Conservation (phyloP, 2,797 vertebrate species). For the Aldrovandia affinis region DNA sequence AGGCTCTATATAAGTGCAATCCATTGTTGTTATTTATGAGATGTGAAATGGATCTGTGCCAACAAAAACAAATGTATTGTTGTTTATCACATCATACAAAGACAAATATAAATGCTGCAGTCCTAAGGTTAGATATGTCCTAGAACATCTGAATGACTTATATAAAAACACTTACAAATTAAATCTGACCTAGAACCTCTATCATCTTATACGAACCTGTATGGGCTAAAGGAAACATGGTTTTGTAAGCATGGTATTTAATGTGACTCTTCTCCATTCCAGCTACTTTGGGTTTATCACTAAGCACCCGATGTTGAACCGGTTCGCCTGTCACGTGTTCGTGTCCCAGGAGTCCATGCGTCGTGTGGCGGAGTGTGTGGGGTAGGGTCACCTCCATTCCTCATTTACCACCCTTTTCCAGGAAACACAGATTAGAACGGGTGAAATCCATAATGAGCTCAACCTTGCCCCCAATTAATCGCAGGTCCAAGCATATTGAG, state of each 20-base stretch:
- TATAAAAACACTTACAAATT: too few species aligned
- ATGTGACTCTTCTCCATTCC: conserved; percentile 33
- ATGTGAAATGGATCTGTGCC: neutral
- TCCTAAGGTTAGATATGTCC: neutral
- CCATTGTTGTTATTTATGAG: neutral
- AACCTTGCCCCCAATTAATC: neutral
- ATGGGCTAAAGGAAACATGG: too few species aligned
- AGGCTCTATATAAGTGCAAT: too few species aligned
- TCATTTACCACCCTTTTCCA: neutral
- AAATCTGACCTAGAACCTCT: too few species aligned
- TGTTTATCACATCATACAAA: neutral
- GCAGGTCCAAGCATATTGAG: neutral
- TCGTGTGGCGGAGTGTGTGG: conserved; percentile 91
- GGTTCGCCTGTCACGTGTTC: conserved; percentile 96
- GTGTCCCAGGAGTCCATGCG: conserved; percentile 98
- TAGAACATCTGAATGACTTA: neutral
- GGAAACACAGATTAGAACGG: neutral
- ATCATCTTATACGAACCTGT: too few species aligned
- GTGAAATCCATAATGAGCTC: neutral
- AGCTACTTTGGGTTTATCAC: conserved; percentile 99
- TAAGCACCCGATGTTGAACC: conserved; percentile 93
- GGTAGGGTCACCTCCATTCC: conserved; percentile 71
- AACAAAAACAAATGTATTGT: neutral
- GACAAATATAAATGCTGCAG: neutral
- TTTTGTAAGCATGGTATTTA: neutral